Evolutionary conservation across 2,888 invertebrate species (phyloP).

Genomic region (Xylota sylvarum): DNA sequence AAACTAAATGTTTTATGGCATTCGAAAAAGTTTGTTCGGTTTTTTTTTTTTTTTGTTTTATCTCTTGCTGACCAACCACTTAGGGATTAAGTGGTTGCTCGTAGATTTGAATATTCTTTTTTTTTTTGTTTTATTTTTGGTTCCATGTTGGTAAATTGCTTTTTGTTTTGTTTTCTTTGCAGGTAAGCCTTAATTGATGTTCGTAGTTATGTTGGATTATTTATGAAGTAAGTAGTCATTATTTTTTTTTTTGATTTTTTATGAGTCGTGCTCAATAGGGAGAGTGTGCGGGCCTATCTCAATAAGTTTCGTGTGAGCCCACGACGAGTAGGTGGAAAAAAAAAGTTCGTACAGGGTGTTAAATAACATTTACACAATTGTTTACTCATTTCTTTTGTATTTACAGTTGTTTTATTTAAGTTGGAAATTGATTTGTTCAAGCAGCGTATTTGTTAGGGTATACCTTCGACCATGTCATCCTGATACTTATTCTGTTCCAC

Average conservation of each 20-base stretch:
- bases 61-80: conserved; percentile 39
- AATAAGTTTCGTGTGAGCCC: conserved; percentile 38
- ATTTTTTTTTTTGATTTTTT: not conserved
- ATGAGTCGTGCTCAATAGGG: not conserved
- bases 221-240: conserved; percentile 35
- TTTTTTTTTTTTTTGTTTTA: conserved; percentile 48
- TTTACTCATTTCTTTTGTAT: no score
- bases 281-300: conserved; percentile 37
- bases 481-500: no score
- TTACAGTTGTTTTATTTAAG: no score
- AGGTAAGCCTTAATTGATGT: conserved; percentile 67
- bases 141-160: conserved; percentile 26
- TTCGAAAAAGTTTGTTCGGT: conserved; percentile 33
- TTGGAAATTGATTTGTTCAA: no score
- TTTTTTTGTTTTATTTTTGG: not conserved
- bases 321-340: not conserved
- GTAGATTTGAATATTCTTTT: conserved; percentile 6
- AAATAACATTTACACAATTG: not conserved
- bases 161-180: conserved; percentile 46
- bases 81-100: conserved; percentile 49
- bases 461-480: no score
- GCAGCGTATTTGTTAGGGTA: no score
- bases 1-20: conserved; percentile 46
- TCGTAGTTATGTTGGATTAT: not conserved
- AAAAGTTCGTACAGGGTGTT: not conserved